Evolutionary conservation across 2,888 invertebrate genomes (phyloP), one percentile per base, ranked within the genome.

Genomic region (Drosophila leonis): DNA sequence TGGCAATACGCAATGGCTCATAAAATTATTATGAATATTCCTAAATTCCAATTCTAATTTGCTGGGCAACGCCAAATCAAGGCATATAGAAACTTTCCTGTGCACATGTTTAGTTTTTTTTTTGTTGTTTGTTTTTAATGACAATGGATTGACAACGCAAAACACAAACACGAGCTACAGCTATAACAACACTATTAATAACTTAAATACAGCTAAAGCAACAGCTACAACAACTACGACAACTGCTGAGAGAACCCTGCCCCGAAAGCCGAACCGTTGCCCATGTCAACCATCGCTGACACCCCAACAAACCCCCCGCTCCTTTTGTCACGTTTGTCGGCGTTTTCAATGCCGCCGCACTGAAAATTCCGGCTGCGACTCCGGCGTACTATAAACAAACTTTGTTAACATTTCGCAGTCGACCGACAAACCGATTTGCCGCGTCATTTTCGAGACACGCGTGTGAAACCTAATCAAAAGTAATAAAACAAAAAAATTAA

Each of bases 271-370:
- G 62, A 74, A 68, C 75, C 80, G 91, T 91, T 91, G 91, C 90
- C 90, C 91, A 82, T 90, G 88, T 90, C 91, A 91, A 91, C 90
- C 85, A 75, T 60, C 68, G 72, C 49, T 69, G 71, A 80, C 85
- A 90, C 88, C 90, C 88, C 74, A 90, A 81, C 90, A 90, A 84
- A 52, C 84, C 83, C 61, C 80, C 71, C 67, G 52, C 69, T 48
- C 42, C 9, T 24, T 37, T 44, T 41, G 29, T 13, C 51, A 33
- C 42, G 52, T 29, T 57, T 57, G 64, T 61, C 68, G 77, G 76
- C 72, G 41, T 80, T 83, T 88, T 88, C 88, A 82, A 84, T 88
- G 84, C 85, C 90, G 80, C 69, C 66, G 75, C 61, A 39, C 54
- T 39, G 39, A 61, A 86, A 78, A 78, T 75, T 75, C 80, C 77